Evolutionary conservation across 2,888 invertebrate genomes (phyloP), one percentile per base, ranked within the genome.

Genomic region (Eupithecia exiguata): DNA sequence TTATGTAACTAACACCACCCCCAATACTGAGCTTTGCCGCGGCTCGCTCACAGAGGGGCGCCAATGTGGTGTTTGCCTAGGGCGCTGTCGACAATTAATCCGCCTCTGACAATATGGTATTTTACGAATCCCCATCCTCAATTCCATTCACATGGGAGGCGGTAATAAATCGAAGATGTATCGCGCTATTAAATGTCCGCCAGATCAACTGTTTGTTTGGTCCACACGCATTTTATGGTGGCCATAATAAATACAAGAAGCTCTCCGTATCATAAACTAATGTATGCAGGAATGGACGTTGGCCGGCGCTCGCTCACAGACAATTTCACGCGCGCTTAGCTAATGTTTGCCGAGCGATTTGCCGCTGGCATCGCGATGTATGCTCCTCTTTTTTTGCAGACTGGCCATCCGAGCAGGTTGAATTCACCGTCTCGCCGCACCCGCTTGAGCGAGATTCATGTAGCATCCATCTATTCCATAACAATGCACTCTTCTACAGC

Each of bases 291-390:
- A 84, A 86, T 84, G 86, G 86, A 82, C 84, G 83, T 80, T 81
- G 86, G 81, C 81, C 82, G 83, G 79, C 82, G 83, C 78, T 77
- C 79, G 80, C 81, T 81, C 87, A 86, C 87, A 90, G 88, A 91
- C 89, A 91, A 92, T 92, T 92, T 92, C 88, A 92, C 91, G 90
- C 89, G 88, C 88, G 89, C 91, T 91, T 91, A 89, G 85, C 88
- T 89, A 89, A 92, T 91, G 89, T 92, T 92, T 92, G 89, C 91
- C 89, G 84, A 91, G 83, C 90, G 89, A 92, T 91, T 92, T 90
- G 88, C 88, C 87, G 86, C 83, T 84, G 86, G 88, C 88, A 83
- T 84, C 81, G 81, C 81, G 84, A 84, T 84, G 82, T 83, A 83
- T 81, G 82, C 79, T 84, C 80, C 79, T 86, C 75, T 85, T 86